These are phyloP conservation scores for Mobula birostris DNA, from an alignment of 2,113 vertebrate genomes.

Conservation along the genomic window DNA sequence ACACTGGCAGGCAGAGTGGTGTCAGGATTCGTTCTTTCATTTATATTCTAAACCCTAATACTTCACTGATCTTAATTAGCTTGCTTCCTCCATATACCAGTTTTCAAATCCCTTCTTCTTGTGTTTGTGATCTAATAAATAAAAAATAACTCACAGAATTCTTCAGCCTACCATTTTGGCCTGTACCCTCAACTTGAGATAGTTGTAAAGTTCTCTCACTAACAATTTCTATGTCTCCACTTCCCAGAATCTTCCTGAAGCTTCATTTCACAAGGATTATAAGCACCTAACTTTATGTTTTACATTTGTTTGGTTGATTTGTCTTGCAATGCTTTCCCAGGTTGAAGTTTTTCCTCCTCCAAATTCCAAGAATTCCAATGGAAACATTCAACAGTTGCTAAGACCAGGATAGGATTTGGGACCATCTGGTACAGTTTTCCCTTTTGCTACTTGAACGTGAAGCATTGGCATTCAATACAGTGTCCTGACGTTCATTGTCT, in stretches of 20 bases:
- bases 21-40: too few species aligned
- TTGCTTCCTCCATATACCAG: too few species aligned
- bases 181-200: neutral
- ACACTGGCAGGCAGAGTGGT: too few species aligned
- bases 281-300: neutral
- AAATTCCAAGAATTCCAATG: neutral
- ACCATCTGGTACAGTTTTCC: neutral
- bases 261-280: neutral
- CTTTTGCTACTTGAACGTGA: neutral
- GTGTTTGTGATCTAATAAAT: too few species aligned
- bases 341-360: neutral
- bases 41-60: too few species aligned
- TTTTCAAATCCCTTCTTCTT: neutral
- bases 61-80: too few species aligned
- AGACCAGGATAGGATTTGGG: neutral
- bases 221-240: neutral
- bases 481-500: neutral
- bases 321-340: neutral
- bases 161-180: neutral
- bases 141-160: too few species aligned
- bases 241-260: neutral
- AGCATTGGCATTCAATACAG: neutral
- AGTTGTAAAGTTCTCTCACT: neutral
- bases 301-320: neutral
- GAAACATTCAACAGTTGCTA: neutral